These are phyloP conservation scores for Chesias legatella DNA, from an alignment of 2,888 invertebrate species.

Conservation along the genomic window DNA sequence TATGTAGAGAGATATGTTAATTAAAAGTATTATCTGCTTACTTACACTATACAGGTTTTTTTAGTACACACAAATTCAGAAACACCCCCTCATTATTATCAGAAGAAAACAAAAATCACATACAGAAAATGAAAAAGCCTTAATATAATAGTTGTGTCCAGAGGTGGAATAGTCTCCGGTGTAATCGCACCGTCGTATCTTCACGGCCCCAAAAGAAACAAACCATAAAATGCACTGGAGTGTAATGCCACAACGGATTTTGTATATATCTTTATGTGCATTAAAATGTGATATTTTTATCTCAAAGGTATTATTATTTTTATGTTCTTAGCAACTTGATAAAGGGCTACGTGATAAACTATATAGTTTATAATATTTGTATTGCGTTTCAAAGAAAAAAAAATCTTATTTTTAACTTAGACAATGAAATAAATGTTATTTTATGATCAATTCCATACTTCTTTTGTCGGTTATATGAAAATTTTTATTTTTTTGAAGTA, in stretches of 20 bases:
- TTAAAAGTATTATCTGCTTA: too few species aligned
- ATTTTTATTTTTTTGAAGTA: too few species aligned
- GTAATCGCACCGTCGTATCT: constrained; percentile 17
- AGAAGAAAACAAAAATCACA: too few species aligned
- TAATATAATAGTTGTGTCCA: constrained; percentile 1
- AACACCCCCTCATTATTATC: too few species aligned
- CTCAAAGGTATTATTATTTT: constrained; percentile 16
- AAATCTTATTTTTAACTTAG: not conserved
- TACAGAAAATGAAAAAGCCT: too few species aligned
- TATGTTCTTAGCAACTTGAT: constrained; percentile 5
- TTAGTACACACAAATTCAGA: too few species aligned
- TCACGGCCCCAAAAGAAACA: constrained; percentile 22
- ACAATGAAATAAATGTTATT: too few species aligned
- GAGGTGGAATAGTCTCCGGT: not conserved
- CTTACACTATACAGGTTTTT: too few species aligned
- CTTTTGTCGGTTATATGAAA: too few species aligned
- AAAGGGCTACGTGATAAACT: not conserved
- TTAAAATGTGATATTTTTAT: constrained; percentile 20
- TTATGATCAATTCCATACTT: too few species aligned
- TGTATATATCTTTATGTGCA: constrained; percentile 22
- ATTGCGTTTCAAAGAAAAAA: not conserved
- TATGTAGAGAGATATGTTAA: too few species aligned
- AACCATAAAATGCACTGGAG: constrained; percentile 23
- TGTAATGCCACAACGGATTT: constrained; percentile 15
- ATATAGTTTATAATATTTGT: not conserved